A percentile compares a stretch with the other conserved stretches of the same genome.
Evolutionary conservation across 64 coral and sea anemone genomes (phyloP).

Genomic region (Montipora capricornis): DNA sequence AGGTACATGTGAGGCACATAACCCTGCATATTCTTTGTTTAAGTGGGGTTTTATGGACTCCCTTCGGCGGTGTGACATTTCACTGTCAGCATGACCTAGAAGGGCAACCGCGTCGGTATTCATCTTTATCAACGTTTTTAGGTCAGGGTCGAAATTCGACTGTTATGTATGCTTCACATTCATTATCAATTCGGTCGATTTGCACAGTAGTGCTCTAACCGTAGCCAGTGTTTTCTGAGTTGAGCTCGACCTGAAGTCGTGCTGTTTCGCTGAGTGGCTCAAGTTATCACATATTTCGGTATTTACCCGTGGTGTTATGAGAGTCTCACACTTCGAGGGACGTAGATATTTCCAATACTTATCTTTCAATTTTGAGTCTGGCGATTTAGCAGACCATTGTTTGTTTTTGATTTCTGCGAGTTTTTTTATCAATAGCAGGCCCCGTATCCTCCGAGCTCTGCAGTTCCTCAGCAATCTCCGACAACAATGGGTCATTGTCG

Average conservation of each 20-base stretch:
- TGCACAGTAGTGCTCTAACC: background rate
- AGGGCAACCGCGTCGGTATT: background rate
- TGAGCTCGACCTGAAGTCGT: slow-evolving; percentile 24
- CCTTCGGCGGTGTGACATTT: slow-evolving; percentile 36
- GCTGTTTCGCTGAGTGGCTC: slow-evolving; percentile 30
- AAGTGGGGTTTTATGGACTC: slow-evolving; percentile 45
- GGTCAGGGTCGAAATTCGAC: slow-evolving; percentile 1
- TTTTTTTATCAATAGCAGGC: slow-evolving; percentile 17
- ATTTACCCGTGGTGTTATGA: background rate
- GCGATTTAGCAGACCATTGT: slow-evolving; percentile 16
- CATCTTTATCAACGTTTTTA: slow-evolving; percentile 12
- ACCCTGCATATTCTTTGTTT: slow-evolving; percentile 48
- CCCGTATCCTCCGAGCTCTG: slow-evolving; percentile 17
- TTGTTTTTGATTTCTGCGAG: slow-evolving; percentile 4
- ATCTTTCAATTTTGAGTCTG: slow-evolving; percentile 40
- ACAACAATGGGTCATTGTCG: slow-evolving; percentile 49
- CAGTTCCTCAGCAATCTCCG: slow-evolving; percentile 34
- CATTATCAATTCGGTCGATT: slow-evolving; percentile 3
- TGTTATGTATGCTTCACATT: background rate
- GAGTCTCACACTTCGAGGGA: slow-evolving; percentile 40
- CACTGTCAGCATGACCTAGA: slow-evolving; percentile 27
- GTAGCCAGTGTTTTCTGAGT: slow-evolving; percentile 25
- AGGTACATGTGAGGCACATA: slow-evolving; percentile 17
- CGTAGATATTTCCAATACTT: slow-evolving; percentile 47
- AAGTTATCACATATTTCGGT: slow-evolving; percentile 12